phyloP scores from a whole-genome alignment of 2,888 invertebrate genomes.

The Laothoe populi region DNA sequence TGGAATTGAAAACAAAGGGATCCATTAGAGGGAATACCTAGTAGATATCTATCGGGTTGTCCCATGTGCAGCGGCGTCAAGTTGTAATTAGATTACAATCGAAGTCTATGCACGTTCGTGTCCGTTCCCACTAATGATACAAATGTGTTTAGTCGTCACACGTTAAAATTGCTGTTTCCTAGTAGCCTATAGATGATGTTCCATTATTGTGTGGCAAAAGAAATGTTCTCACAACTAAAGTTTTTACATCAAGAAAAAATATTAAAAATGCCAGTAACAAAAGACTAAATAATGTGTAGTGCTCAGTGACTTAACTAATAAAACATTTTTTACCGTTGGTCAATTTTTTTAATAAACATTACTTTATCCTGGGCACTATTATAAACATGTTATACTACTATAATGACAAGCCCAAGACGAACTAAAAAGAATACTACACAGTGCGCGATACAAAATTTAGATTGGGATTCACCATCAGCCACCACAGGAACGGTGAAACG shows the following conservation, averaged over 20 bases:
- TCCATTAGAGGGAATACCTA: constrained; percentile 67
- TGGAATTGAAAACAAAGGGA: constrained; percentile 54
- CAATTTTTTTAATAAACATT: neutral
- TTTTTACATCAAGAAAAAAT: neutral
- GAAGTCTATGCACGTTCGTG: constrained; percentile 63
- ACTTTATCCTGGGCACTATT: constrained; percentile 8
- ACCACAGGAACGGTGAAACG: constrained; percentile 90
- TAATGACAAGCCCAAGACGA: constrained; percentile 83
- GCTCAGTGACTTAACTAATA: neutral
- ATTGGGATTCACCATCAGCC: constrained; percentile 90
- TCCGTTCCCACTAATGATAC: constrained; percentile 67
- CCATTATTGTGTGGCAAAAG: constrained; percentile 36
- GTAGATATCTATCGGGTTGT: constrained; percentile 53
- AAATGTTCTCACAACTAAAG: neutral
- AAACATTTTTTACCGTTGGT: neutral
- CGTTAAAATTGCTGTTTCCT: constrained; percentile 42
- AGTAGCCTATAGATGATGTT: constrained; percentile 52
- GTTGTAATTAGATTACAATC: constrained; percentile 81
- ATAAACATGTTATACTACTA: constrained; percentile 62
- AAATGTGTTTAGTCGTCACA: constrained; percentile 23
- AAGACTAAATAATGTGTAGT: neutral
- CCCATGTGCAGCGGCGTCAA: constrained; percentile 72
- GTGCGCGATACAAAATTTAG: constrained; percentile 75
- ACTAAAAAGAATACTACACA: constrained; percentile 73
- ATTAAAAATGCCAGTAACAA: neutral